phyloP scores from a whole-genome alignment of 2,113 vertebrate species.

The Marmota monax region DNA sequence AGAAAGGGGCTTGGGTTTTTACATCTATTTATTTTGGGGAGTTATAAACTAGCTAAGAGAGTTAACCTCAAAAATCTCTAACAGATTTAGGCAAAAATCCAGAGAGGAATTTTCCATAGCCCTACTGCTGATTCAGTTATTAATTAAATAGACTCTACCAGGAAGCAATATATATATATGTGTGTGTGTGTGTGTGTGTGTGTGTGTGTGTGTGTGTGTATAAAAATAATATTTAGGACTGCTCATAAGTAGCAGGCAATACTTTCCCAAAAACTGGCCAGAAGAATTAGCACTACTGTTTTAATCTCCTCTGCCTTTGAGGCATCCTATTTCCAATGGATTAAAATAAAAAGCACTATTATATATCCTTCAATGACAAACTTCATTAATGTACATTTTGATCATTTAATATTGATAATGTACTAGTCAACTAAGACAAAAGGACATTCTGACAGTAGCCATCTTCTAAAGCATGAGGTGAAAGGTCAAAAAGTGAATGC shows the following conservation, averaged over 20 bases:
- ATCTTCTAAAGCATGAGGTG: neutral
- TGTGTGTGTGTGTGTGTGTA: too few species aligned
- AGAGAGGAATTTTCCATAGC: constrained; percentile 43
- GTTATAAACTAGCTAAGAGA: neutral
- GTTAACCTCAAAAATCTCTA: neutral
- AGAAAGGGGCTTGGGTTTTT: neutral
- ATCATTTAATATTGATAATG: constrained; percentile 6
- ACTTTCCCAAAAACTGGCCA: neutral
- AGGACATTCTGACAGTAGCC: neutral
- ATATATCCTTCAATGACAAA: neutral
- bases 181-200: too few species aligned
- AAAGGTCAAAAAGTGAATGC: neutral
- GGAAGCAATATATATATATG: neutral
- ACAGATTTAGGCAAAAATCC: constrained; percentile 4
- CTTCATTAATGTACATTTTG: neutral
- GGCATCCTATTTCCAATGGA: neutral
- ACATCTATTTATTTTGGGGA: neutral
- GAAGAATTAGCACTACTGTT: neutral
- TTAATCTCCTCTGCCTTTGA: neutral
- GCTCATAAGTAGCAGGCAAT: neutral
- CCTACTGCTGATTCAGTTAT: neutral
- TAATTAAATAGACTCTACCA: neutral
- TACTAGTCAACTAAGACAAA: neutral
- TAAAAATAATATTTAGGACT: neutral
- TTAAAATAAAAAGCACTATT: neutral